Base-by-base conservation (phyloP, 2,113 vertebrate genomes). In the Oreochromis aureus region DNA sequence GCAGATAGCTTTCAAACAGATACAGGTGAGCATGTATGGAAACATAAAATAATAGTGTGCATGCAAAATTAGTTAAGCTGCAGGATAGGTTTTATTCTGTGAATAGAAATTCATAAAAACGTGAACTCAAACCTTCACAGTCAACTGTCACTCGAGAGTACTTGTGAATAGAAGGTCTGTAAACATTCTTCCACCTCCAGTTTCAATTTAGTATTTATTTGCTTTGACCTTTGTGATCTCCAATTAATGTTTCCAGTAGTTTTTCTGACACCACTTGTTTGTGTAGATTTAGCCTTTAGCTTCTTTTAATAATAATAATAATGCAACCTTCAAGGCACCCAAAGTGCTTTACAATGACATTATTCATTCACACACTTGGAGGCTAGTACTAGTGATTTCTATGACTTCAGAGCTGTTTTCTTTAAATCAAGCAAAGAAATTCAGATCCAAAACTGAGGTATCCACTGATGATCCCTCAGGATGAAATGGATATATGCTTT, bases 191-290 rank as follows among this genome's bases (percentile, higher is more conserved):
- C 27, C 27, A 53, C 46, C 46, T 19, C 9, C 27, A 13, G 11
- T 78, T 78, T 78, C 10, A 34, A 53, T 53, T 78, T 53, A 53
- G 3, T 53, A 78, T 78, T 78, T 78, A 32, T 53, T 78, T 78
- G 10, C 46, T 53, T 34, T 53, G 46, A 53, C 46, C 46, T 78
- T 53, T 51, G 11, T 78, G 6, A 34, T 19, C 46, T 78, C 16
- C 18, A 1, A 30, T 78, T 53, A 53, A 51, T 53, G 73, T 78
- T 78, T 53, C 73, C 3, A 13, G 46, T 32, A 53, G 44, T 76
- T 3, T 76, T 18, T 51, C 71, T 51, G 16, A 51, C 15, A 51
- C 46, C 71, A 51, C 10, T 78, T 30, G 10, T 76, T 76, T 76
- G 6, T 76, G 71, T 6, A 51, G 16, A n/a, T 32, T 78, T 51